Evolutionary conservation across 2,113 vertebrate genomes (phyloP).

Genomic region (Colinus virginianus): DNA sequence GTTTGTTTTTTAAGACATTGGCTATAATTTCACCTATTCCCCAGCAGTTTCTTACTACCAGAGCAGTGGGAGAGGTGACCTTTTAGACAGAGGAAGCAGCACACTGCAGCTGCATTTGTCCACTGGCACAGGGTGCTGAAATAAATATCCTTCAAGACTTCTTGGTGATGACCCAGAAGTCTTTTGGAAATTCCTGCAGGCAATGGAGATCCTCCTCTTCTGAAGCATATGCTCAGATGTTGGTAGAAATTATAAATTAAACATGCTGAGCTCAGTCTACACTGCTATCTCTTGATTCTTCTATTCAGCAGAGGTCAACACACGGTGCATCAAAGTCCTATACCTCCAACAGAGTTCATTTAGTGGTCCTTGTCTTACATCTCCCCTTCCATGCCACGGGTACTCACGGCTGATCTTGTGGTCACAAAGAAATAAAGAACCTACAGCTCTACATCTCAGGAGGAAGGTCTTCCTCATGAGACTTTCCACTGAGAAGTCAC

Average conservation of each 20-base stretch:
- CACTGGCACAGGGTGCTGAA: not conserved
- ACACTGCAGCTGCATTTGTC: not conserved
- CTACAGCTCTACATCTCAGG: not conserved
- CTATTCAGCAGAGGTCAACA: not conserved
- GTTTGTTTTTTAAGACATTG: not conserved
- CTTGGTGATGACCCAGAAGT: not conserved
- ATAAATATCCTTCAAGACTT: not conserved
- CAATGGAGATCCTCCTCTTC: not conserved
- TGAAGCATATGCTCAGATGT: not conserved
- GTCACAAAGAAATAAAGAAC: not conserved
- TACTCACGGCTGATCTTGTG: not conserved
- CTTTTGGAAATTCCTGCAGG: not conserved
- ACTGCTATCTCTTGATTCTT: not conserved
- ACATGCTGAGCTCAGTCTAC: not conserved
- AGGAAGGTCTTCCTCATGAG: not conserved
- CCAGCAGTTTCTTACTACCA: not conserved
- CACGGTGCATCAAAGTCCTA: not conserved
- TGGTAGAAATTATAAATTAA: not conserved
- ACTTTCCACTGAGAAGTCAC: not conserved
- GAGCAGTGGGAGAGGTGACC: not conserved
- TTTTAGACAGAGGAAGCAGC: not conserved
- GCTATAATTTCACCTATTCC: not conserved
- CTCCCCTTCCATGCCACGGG: not conserved
- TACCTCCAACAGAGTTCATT: not conserved
- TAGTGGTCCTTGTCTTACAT: not conserved